Base-by-base conservation (phyloP, 2,797 vertebrate genomes). In the Ceryle rudis region DNA sequence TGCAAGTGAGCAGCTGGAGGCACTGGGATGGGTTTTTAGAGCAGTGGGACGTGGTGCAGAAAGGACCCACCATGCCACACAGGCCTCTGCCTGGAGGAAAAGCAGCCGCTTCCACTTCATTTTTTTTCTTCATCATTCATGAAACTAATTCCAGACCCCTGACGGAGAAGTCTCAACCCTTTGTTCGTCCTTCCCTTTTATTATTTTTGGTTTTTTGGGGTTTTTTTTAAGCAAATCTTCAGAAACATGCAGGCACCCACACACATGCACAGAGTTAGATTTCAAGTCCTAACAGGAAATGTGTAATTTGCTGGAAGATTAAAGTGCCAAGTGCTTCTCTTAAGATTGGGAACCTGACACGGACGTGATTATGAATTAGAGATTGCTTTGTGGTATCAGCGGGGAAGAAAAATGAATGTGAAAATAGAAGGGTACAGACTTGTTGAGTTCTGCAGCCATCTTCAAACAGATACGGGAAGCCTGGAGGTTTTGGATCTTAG, bases 261-360 rank as follows among this genome's bases (percentile, higher is more conserved):
- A 88, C 85, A 73, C 64, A 79, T 71, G 71, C 81, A 66, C 41
- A 18, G 80, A 86, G 89, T 83, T 91, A 44, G 70, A 52, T 91
- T 95, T 95, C 96, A 96, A 86, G 94, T 90, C 94, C 88, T 54
- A 89, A 92, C 94, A 97, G 93, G 96, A 96, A 92, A 89, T 35
- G 55, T 96, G 96, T 95, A 95, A 95, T 95, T 95, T 95, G 58
- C 85, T 84, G 72, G 62, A 95, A 97, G 91, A 94, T 93, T 90
- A 70, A 96, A 95, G 91, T 86, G 90, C 94, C 93, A 89, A 90
- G 62, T 54, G 67, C 91, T 94, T 70, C 91, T 84, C 73, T 95
- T 84, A 70, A 90, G 90, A 89, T 89, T 94, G 82, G 77, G 94
- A 94, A 95, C 91, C 88, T 95, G 94, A 96, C 95, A 88, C 8